Evolutionary conservation across 2,888 invertebrate species (phyloP), one percentile per base, ranked within the genome.

Genomic region (Aphodius granarius): DNA sequence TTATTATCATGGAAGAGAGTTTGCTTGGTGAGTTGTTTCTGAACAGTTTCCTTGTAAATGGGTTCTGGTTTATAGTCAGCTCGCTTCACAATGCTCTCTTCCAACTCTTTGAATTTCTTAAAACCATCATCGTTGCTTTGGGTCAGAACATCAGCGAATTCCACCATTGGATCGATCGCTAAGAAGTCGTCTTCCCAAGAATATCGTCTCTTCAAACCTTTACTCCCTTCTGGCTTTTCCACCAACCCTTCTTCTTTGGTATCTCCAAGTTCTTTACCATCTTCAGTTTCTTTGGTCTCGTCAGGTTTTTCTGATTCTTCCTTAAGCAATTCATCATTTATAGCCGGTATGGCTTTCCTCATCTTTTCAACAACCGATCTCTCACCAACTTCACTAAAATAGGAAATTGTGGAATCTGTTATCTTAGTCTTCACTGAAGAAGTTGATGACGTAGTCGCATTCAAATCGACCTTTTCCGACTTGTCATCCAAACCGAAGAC

Each of bases 181-280:
- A 75, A 72, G 72, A 75, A 75, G 17, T 66, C 75, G 15, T 73
- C 64, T 21, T 75, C 71, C 73, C 70, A 76, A 23, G 73, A 71
- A 71, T 73, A 66, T 17, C 22, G 21, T 21, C 15, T 16, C 15
- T 66, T 20, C 20, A 66, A 66, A n/a, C 20, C 17, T 66, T 16
- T 20, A 66, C 18, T 19, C 4, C 13, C 4, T 13, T 66, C 66
- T 4, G 66, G 16, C 5, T n/a, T 3, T 66, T 17, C 17, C 2
- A 13, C 13, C 2, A 19, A 65, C 19, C 19, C 19, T 68, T 68
- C 20, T 68, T 20, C 3, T 18, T 65, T 15, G 1, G 0, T 18
- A 9, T 0, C 0, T 19, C 6, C 65, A 65, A 18, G 3, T 65
- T 65, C 65, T 13, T 65, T 15, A 65, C 6, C 19, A 1, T 9